Evolutionary conservation across 2,888 invertebrate species (phyloP), one percentile per base, ranked within the genome.

Genomic region (Leptinotarsa rubiginosa): DNA sequence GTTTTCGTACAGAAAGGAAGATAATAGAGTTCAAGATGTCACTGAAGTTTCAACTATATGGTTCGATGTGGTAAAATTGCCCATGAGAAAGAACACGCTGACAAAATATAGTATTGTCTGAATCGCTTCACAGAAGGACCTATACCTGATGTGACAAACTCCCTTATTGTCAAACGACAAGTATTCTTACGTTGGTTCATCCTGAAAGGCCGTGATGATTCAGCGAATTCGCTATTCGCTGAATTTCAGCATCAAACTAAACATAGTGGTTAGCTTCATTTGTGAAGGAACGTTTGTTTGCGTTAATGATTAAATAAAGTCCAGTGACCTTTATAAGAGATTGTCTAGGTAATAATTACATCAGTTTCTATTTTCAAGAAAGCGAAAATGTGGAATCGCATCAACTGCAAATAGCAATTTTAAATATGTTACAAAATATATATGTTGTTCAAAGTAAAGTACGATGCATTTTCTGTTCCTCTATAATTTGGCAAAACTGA

Each of bases 311-410:
- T 1, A 56, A 62, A 62, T 31, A 62, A 31, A 62, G 41, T 31
- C 62, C 62, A 62, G 10, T 62, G 62, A 62, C 62, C 31, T 62
- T 62, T 15, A 62, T 10, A 10, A 7, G 41, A 10, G n/a, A 41
- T 12, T 31, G 62, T 15, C 31, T 41, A n/a, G n/a, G n/a, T n/a
- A 41, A 62, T 7, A 31, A 41, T 62, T 31, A 7, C 31, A 59
- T 62, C 16, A 62, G 25, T 62, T 62, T 41, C 62, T 62, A 41
- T 41, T 62, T 62, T 31, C 25, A 41, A 62, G 62, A 62, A 62
- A 62, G 41, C 18, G 62, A 62, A 41, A 22, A 41, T 62, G 62
- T 31, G n/a, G 18, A 41, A 62, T 62, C 22, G 59, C 59, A 59
- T 59, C 59, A 59, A 22, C 59, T 52, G 25, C 59, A 59, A 59